A percentile compares a stretch with the other conserved stretches of the same genome.
phyloP scores from a whole-genome alignment of 2,113 vertebrate species.

The Dasyurus viverrinus region DNA sequence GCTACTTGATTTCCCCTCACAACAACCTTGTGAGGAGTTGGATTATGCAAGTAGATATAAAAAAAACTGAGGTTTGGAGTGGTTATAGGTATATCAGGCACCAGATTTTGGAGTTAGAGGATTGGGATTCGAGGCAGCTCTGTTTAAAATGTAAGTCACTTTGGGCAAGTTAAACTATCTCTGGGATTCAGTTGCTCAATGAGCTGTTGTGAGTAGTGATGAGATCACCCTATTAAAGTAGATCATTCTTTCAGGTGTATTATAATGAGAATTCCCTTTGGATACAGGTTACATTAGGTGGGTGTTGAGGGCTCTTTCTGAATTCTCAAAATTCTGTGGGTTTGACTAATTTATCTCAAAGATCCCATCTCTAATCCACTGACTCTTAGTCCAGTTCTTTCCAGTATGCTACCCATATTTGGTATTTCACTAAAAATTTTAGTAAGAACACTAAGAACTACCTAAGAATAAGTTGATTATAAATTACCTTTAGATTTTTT shows the following conservation, averaged over 20 bases:
- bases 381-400: background rate
- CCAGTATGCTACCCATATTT: background rate
- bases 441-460: background rate
- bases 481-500: conserved; percentile 43
- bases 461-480: background rate
- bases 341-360: background rate
- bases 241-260: background rate
- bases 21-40: background rate
- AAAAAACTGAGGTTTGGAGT: background rate
- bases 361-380: background rate
- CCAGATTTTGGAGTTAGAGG: background rate
- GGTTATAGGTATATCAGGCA: background rate
- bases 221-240: background rate
- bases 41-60: background rate
- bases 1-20: background rate
- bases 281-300: background rate
- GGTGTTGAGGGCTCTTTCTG: background rate
- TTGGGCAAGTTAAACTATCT: background rate
- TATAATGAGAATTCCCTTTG: background rate
- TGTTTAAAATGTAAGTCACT: background rate
- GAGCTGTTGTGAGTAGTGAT: background rate
- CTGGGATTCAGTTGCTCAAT: background rate
- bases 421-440: background rate
- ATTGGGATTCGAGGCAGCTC: background rate
- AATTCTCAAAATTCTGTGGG: background rate